Conservation (phyloP, 2,113 vertebrate genomes). For the Platycercus adscitus region DNA sequence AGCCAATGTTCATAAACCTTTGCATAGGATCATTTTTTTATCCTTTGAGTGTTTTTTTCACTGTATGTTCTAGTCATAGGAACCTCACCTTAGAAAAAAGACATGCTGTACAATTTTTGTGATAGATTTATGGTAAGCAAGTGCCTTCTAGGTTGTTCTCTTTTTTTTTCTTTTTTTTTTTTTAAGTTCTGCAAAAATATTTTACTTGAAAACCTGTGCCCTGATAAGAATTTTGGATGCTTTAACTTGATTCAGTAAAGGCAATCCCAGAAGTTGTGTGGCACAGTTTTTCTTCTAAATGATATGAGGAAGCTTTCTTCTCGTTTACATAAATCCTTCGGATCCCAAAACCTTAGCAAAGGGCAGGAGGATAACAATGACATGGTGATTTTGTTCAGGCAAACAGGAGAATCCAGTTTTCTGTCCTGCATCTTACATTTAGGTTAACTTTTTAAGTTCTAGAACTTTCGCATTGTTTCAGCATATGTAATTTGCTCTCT, state of each 20-base stretch:
- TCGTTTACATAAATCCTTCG: neutral
- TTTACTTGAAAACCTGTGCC: neutral
- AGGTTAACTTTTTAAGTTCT: neutral
- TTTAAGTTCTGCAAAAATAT: neutral
- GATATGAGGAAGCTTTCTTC: neutral
- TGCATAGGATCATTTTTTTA: neutral
- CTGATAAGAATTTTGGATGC: neutral
- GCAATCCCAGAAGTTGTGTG: neutral
- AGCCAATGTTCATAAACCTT: neutral
- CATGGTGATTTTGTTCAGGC: neutral
- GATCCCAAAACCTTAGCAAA: neutral
- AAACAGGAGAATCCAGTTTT: neutral
- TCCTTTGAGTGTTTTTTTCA: neutral
- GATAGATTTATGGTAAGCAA: neutral
- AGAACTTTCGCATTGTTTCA: neutral
- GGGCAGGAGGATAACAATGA: neutral
- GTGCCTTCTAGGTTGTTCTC: no score
- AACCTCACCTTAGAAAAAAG: neutral
- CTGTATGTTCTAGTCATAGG: neutral
- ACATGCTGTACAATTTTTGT: accelerated
- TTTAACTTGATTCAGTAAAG: neutral
- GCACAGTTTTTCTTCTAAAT: neutral
- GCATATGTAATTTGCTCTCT: neutral
- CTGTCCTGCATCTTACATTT: neutral
- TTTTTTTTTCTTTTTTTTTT: neutral